Evolutionary conservation across 2,113 vertebrate species (phyloP).

Genomic region (Hucho hucho): DNA sequence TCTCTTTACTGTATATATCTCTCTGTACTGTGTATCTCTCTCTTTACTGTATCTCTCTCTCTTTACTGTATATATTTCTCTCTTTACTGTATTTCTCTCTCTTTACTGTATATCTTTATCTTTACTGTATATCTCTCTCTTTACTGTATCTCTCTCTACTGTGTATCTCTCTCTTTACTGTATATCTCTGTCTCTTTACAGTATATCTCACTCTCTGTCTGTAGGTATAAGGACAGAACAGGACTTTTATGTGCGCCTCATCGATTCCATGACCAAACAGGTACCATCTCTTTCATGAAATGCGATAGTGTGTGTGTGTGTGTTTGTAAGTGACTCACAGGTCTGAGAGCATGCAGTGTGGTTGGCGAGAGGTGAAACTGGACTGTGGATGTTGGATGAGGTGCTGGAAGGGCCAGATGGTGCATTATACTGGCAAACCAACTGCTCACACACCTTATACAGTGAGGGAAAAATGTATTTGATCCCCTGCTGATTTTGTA

Average conservation of each 20-base stretch:
- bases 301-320: conserved; percentile 41
- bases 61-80: no score
- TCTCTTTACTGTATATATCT: no score
- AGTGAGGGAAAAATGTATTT: no score
- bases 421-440: conserved; percentile 75
- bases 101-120: no score
- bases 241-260: conserved; percentile 94
- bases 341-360: conserved; percentile 70
- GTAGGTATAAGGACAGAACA: conserved; percentile 92
- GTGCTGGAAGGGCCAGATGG: conserved; percentile 70
- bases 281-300: conserved; percentile 65
- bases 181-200: no score
- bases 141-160: no score
- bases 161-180: no score
- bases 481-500: no score
- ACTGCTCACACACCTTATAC: conserved; percentile 68
- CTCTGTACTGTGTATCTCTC: no score
- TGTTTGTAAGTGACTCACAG: conserved; percentile 49
- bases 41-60: no score
- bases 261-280: conserved; percentile 98
- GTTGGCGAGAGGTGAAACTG: conserved; percentile 69
- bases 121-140: no score
- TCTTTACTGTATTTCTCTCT: no score
- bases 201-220: background rate
- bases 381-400: conserved; percentile 71